Conservation (phyloP, 2,113 vertebrate species). For the Trematomus loennbergii region DNA sequence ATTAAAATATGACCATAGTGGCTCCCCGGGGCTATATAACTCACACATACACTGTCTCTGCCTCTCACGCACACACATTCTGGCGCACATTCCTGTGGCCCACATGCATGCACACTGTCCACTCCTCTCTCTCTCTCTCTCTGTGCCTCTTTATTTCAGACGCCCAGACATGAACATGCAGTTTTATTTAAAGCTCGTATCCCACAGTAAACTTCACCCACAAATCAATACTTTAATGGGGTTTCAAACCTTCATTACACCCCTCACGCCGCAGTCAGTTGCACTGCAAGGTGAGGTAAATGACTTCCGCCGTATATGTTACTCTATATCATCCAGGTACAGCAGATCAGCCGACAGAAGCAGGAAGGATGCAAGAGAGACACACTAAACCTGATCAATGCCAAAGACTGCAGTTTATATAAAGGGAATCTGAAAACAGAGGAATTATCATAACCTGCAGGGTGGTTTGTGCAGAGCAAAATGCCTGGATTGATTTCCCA, state of each 20-base stretch:
- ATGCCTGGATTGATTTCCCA: constrained; percentile 59
- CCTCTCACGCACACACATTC: constrained; percentile 41
- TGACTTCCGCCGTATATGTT: constrained; percentile 16
- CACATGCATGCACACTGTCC: constrained; percentile 54
- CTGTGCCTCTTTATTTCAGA: constrained; percentile 21
- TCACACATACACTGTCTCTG: constrained; percentile 52
- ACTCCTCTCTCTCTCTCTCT: constrained; percentile 7
- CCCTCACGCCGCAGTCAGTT: constrained; percentile 33
- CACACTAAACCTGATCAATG: constrained; percentile 53
- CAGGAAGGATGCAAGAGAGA: constrained; percentile 59
- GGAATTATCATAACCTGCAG: constrained; percentile 58
- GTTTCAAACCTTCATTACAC: constrained; percentile 51
- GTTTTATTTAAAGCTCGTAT: constrained; percentile 53
- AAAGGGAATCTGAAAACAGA: constrained; percentile 48
- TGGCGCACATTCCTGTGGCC: constrained; percentile 65
- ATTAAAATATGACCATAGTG: constrained; percentile 83
- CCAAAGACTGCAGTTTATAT: constrained; percentile 43
- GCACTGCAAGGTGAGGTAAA: constrained; percentile 37
- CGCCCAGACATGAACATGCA: constrained; percentile 34
- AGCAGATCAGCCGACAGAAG: constrained; percentile 49
- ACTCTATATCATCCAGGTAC: constrained; percentile 32
- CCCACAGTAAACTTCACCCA: constrained; percentile 34
- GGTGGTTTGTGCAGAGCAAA: constrained; percentile 49
- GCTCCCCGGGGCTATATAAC: constrained; percentile 75
- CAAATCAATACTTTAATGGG: constrained; percentile 65